These are phyloP conservation scores for Rhinichthys osculus DNA, from an alignment of 2,797 vertebrate species.

Conservation along the genomic window DNA sequence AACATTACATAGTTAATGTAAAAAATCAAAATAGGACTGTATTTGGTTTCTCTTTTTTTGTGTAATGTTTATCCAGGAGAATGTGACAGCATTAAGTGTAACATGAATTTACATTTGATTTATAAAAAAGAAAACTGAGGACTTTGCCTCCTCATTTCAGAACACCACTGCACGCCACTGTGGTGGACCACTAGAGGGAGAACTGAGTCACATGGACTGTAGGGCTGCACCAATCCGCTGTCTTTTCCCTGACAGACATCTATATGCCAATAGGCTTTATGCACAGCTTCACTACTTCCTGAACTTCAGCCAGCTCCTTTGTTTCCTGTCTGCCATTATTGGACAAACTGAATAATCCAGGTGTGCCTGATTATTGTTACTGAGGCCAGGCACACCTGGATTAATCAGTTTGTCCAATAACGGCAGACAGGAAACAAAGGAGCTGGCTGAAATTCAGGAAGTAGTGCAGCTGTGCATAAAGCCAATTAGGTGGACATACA, in stretches of 20 bases:
- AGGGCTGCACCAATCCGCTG: background rate
- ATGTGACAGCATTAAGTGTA: background rate
- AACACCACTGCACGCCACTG: background rate
- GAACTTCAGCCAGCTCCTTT: too few species aligned
- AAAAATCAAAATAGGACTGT: background rate
- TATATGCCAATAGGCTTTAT: background rate
- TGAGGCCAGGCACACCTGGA: too few species aligned
- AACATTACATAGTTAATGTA: background rate
- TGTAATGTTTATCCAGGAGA: background rate
- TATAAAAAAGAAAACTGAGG: background rate
- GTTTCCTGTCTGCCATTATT: too few species aligned
- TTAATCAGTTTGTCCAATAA: too few species aligned
- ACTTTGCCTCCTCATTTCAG: background rate
- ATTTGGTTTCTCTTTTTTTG: background rate
- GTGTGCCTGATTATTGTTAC: too few species aligned
- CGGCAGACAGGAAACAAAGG: too few species aligned
- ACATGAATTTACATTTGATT: background rate
- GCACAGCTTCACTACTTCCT: too few species aligned
- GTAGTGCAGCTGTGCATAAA: too few species aligned
- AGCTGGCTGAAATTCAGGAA: too few species aligned
- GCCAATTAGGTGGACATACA: background rate
- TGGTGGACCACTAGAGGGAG: conserved; percentile 29
- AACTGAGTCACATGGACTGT: background rate
- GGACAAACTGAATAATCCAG: too few species aligned
- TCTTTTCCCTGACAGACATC: background rate